phyloP scores from a whole-genome alignment of 2,797 vertebrate species.

The Pipistrellus pipistrellus region DNA sequence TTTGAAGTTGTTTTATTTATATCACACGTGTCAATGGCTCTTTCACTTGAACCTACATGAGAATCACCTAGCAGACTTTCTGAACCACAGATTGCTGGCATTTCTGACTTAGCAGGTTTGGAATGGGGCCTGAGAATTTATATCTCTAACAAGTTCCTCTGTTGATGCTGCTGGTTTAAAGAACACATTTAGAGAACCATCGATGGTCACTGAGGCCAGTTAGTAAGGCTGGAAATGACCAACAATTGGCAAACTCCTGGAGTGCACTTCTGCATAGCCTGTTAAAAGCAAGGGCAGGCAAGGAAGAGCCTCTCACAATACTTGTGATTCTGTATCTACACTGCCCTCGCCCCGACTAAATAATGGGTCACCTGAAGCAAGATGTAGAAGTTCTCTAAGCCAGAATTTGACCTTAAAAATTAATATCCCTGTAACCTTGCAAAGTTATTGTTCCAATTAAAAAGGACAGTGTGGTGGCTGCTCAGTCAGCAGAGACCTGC shows the following conservation, averaged over 20 bases:
- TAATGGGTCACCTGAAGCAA: neutral
- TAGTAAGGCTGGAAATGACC: neutral
- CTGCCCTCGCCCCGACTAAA: neutral
- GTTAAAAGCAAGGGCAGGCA: neutral
- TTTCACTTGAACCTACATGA: neutral
- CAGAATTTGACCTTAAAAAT: constrained; percentile 26
- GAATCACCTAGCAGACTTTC: neutral
- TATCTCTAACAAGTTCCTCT: neutral
- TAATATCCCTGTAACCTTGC: neutral
- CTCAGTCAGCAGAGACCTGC: neutral
- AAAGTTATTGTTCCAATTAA: constrained; percentile 32
- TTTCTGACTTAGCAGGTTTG: neutral
- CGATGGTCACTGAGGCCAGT: neutral
- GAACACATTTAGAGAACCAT: neutral
- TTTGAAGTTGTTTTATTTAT: neutral
- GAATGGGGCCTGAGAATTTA: neutral
- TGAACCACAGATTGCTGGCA: neutral
- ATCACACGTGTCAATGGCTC: neutral
- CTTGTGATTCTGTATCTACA: neutral
- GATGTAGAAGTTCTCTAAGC: constrained; percentile 15
- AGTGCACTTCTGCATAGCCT: neutral
- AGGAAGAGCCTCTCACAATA: neutral
- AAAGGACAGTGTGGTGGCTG: neutral
- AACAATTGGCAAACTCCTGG: neutral
- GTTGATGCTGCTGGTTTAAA: neutral